phyloP scores from a whole-genome alignment of 2,888 invertebrate genomes.

The Ectobius pallidus region DNA sequence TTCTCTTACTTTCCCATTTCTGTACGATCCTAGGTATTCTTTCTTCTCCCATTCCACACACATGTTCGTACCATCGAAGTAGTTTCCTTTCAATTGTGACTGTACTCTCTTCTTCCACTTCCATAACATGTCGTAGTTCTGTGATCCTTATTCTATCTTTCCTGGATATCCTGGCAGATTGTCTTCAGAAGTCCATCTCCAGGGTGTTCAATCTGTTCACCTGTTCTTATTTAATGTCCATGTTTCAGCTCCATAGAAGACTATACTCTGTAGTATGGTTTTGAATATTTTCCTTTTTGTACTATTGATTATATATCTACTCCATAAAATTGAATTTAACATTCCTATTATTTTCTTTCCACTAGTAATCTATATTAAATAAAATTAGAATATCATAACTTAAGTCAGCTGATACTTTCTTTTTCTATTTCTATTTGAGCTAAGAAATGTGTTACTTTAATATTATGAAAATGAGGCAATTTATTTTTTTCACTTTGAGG shows the following conservation, averaged over 20 bases:
- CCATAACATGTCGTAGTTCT: too few species aligned
- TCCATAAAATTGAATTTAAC: background rate
- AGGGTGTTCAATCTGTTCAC: background rate
- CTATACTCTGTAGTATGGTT: background rate
- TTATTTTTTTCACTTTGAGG: too few species aligned
- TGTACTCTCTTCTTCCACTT: too few species aligned
- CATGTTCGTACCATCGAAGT: background rate
- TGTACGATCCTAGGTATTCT: background rate
- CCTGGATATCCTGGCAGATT: background rate
- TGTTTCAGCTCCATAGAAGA: background rate
- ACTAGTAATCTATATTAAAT: too few species aligned
- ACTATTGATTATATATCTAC: background rate
- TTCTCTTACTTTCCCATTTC: background rate
- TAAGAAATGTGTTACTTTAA: too few species aligned
- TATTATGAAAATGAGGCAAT: too few species aligned
- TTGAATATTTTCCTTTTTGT: background rate
- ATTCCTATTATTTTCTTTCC: background rate
- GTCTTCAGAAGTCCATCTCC: background rate
- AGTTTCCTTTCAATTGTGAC: slow-evolving; percentile 2
- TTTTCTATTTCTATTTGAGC: too few species aligned
- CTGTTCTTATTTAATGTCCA: background rate
- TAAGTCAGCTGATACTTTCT: too few species aligned
- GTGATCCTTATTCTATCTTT: too few species aligned
- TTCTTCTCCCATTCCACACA: background rate
- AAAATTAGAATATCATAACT: too few species aligned